Percentiles rank a stretch among this genome's conserved stretches.
Evolutionary conservation across 2,113 vertebrate species (phyloP).

Genomic region (Crotalus viridis): DNA sequence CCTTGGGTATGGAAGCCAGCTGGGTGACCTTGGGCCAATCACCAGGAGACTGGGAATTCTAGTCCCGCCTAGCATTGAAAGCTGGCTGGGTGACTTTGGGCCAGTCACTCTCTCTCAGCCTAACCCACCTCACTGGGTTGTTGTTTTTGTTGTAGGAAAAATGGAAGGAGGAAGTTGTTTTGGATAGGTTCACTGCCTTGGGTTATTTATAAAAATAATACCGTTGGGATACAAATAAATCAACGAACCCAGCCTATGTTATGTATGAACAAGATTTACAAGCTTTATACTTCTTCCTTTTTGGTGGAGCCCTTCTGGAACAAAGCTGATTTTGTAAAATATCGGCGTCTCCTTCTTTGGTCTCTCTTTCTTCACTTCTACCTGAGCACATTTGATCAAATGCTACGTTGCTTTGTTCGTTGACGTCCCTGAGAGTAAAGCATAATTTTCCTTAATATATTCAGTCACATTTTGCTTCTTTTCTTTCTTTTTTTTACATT

Average conservation of each 20-base stretch:
- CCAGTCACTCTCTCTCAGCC: neutral
- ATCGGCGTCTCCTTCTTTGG: neutral
- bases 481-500: slow-evolving; percentile 36
- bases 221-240: neutral
- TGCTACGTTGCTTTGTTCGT: slow-evolving; percentile 39
- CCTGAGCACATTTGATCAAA: slow-evolving; percentile 39
- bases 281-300: neutral
- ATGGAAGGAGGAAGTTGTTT: neutral
- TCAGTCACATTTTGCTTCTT: slow-evolving; percentile 32
- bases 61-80: too few species aligned
- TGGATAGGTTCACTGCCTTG: neutral
- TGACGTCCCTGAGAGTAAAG: slow-evolving; percentile 30
- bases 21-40: too few species aligned
- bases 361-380: slow-evolving; percentile 35
- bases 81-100: too few species aligned
- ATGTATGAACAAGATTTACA: neutral
- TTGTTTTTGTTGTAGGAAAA: neutral
- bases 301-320: slow-evolving; percentile 14
- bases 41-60: too few species aligned
- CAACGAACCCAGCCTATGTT: neutral
- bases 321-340: slow-evolving; percentile 47
- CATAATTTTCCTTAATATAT: slow-evolving; percentile 45
- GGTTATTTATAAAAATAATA: neutral
- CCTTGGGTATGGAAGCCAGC: too few species aligned
- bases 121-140: neutral